Evolutionary conservation across 1,140 invertebrate species (phyloP).

Genomic region (Drosophila dunni): DNA sequence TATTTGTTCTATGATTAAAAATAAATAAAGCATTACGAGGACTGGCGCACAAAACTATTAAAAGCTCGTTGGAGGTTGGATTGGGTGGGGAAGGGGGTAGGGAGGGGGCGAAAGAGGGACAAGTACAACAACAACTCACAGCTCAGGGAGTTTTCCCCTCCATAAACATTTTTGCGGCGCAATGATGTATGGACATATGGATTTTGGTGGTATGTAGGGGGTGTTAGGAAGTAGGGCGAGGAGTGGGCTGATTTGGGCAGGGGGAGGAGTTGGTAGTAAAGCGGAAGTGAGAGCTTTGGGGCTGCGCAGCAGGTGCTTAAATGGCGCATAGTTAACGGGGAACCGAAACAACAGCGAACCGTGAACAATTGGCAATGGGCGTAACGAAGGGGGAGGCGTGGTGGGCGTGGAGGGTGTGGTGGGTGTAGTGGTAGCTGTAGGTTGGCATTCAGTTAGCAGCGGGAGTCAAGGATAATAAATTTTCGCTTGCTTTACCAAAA

Average conservation of each 20-base stretch:
- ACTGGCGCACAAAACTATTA: constrained; percentile 75
- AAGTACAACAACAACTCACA: background rate
- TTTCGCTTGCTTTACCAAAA: constrained; percentile 54
- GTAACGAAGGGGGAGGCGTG: background rate
- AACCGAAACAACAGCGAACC: constrained; percentile 49
- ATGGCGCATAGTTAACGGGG: constrained; percentile 70
- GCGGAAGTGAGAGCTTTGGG: constrained; percentile 47
- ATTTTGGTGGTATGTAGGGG: background rate
- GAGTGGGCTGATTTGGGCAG: constrained; percentile 18
- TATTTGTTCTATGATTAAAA: constrained; percentile 82
- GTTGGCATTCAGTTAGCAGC: constrained; percentile 23
- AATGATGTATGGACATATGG: constrained; percentile 73
- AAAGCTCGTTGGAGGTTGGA: constrained; percentile 58
- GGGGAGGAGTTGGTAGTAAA: constrained; percentile 14
- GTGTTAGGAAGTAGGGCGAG: background rate
- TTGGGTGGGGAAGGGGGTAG: background rate
- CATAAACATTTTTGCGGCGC: constrained; percentile 77
- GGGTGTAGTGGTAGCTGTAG: background rate
- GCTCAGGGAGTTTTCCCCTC: constrained; percentile 16
- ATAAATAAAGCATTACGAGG: constrained; percentile 77
- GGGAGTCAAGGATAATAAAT: constrained; percentile 55
- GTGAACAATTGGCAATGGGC: constrained; percentile 41
- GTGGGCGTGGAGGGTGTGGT: background rate
- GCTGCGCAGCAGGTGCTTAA: constrained; percentile 62
- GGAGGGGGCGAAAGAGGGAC: background rate